A percentile compares a stretch with the other conserved stretches of the same genome.
phyloP scores from a whole-genome alignment of 1,140 invertebrate species.

The Idris sp. region DNA sequence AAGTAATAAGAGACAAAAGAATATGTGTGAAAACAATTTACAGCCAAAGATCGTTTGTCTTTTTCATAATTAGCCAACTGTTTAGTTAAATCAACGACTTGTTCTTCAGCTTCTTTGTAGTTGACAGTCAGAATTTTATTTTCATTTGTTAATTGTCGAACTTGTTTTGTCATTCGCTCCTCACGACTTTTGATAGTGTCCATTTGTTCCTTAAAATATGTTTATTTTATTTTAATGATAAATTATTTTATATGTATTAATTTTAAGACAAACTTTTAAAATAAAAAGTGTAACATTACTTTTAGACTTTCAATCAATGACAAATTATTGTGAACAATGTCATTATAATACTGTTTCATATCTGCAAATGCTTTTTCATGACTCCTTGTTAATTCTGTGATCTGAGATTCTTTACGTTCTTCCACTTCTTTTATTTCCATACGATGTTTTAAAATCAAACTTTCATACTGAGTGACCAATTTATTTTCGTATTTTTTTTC shows the following conservation, averaged over 20 bases:
- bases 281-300: conserved; percentile 75
- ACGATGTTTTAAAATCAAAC: conserved; percentile 86
- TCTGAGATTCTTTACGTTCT: conserved; percentile 92
- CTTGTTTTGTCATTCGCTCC: conserved; percentile 85
- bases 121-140: conserved; percentile 86
- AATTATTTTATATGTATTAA: too few relatives aligned
- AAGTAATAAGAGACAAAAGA: conserved; percentile 2
- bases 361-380: conserved; percentile 92
- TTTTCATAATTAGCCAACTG: conserved; percentile 89
- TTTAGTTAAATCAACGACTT: conserved; percentile 83
- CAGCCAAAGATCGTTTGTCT: conserved; percentile 81
- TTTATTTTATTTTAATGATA: too few relatives aligned
- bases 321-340: conserved; percentile 94
- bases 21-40: too few relatives aligned
- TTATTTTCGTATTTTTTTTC: conserved; percentile 90
- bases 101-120: conserved; percentile 83
- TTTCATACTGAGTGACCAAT: conserved; percentile 84
- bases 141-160: conserved; percentile 82
- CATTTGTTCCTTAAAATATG: conserved; percentile 88
- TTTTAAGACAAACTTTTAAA: too few relatives aligned
- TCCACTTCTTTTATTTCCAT: conserved; percentile 92
- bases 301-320: conserved; percentile 89
- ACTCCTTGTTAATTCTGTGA: conserved; percentile 87
- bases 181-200: conserved; percentile 89
- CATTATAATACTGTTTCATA: conserved; percentile 96